Base-by-base conservation (phyloP, 2,888 invertebrate species). In the Deroplatys truncata region DNA sequence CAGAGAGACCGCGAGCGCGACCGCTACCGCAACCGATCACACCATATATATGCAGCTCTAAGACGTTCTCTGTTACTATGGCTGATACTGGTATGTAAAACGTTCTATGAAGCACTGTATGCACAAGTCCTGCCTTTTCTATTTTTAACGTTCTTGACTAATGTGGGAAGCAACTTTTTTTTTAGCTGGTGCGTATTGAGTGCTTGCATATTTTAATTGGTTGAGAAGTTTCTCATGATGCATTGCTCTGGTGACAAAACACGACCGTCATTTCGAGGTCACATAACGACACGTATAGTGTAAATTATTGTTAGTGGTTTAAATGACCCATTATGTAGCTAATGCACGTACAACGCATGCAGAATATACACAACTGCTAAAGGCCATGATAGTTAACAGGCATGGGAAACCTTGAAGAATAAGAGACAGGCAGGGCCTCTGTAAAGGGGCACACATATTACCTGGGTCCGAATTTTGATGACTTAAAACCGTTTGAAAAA, bases 151-250 rank as follows among this genome's bases (percentile, higher is more conserved):
- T 16, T 56, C 16, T 20, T 56, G 16, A 20, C 56, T 72, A 72
- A 72, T 72, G 56, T 72, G 56, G 56, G 56, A 72, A 72, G 20
- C 56, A 72, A 25, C 56, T 72, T 16, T 72, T n/a, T n/a, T 72
- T 20, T 15, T 20, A 16, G 20, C 1, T 72, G 20, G 56, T 72
- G 43, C 43, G 25, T 72, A 72, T 72, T 25, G 56, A 72, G 56
- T 20, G 56, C 16, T 56, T 43, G 85, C 82, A 86, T 86, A 82
- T 86, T 86, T 86, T 86, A 86, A 86, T 86, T 86, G 82, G 86
- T 86, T 86, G 86, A 86, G 86, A 86, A 86, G 56, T 82, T 86
- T 86, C 86, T 20, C 86, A 86, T 86, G 82, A 82, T 86, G 29
- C 86, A 16, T 86, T 15, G 28, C 82, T 25, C 86, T 25, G 86